Evolutionary conservation across 2,888 invertebrate genomes (phyloP).

Genomic region (Hypomecis atomaria): DNA sequence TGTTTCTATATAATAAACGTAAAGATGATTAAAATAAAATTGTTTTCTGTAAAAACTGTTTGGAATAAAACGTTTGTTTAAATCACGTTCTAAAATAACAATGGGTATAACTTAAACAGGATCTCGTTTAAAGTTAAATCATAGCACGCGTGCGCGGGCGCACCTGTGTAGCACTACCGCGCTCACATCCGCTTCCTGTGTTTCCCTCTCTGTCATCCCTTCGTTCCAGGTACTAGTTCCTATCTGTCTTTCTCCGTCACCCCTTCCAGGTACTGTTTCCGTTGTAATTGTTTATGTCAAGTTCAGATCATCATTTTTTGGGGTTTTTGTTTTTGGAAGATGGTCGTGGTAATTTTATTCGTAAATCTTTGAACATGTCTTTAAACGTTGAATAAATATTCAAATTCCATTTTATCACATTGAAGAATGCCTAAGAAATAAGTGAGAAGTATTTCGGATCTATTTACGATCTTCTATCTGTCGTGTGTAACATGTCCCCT

Average conservation of each 20-base stretch:
- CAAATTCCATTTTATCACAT: too few relatives aligned
- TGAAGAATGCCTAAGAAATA: too few relatives aligned
- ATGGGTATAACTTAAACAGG: slow-evolving; percentile 4
- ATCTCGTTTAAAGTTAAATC: slow-evolving; percentile 58
- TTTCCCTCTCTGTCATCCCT: slow-evolving; percentile 61
- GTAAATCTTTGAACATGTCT: not conserved
- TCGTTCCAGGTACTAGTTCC: slow-evolving; percentile 57
- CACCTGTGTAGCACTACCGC: slow-evolving; percentile 65
- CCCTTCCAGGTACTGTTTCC: slow-evolving; percentile 57
- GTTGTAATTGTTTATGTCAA: slow-evolving; percentile 38
- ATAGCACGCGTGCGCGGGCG: slow-evolving; percentile 52
- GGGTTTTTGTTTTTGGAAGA: not conserved
- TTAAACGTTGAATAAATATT: too few relatives aligned
- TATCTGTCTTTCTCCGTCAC: slow-evolving; percentile 39
- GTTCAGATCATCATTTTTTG: slow-evolving; percentile 22
- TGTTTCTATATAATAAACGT: too few relatives aligned
- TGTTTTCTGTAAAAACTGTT: not conserved
- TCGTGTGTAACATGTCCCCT: too few relatives aligned
- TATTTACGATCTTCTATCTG: too few relatives aligned
- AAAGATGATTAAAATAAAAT: too few relatives aligned
- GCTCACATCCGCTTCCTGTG: slow-evolving; percentile 77
- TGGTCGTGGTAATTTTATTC: too few relatives aligned
- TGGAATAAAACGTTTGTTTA: not conserved
- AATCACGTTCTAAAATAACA: slow-evolving; percentile 2
- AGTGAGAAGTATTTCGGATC: too few relatives aligned